Conservation (phyloP, 2,797 vertebrate species). For the Rhynchotus rufescens region DNA sequence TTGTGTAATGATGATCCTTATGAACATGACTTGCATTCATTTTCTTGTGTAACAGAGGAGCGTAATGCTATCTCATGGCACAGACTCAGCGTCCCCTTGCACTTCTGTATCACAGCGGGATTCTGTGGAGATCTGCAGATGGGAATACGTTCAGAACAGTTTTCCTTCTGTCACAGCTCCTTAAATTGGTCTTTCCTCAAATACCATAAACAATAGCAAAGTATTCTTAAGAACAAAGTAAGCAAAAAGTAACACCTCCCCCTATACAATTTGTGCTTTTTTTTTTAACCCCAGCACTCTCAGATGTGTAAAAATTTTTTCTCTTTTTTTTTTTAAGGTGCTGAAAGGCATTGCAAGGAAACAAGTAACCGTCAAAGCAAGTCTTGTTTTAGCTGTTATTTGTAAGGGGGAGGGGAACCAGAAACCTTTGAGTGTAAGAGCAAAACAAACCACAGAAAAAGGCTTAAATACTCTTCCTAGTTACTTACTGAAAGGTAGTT, state of each 20-base stretch:
- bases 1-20: constrained; percentile 20
- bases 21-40: not conserved
- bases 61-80: not conserved
- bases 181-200: not conserved
- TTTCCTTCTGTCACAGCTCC: not conserved
- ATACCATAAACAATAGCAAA: constrained; percentile 5
- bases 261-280: not conserved
- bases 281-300: not conserved
- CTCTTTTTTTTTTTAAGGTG: not conserved
- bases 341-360: not conserved
- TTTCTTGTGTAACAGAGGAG: constrained; percentile 42
- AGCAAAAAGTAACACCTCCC: not conserved
- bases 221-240: not conserved
- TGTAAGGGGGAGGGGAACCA: not conserved
- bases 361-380: not conserved
- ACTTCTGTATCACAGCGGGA: not conserved
- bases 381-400: not conserved
- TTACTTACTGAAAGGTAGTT: constrained; percentile 24
- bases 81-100: not conserved
- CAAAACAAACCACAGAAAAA: constrained; percentile 7
- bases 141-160: not conserved
- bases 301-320: not conserved
- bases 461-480: not conserved
- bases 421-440: not conserved
- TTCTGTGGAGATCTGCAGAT: not conserved